Evolutionary conservation across 2,888 invertebrate genomes (phyloP).

Genomic region (Cyaniris semiargus): DNA sequence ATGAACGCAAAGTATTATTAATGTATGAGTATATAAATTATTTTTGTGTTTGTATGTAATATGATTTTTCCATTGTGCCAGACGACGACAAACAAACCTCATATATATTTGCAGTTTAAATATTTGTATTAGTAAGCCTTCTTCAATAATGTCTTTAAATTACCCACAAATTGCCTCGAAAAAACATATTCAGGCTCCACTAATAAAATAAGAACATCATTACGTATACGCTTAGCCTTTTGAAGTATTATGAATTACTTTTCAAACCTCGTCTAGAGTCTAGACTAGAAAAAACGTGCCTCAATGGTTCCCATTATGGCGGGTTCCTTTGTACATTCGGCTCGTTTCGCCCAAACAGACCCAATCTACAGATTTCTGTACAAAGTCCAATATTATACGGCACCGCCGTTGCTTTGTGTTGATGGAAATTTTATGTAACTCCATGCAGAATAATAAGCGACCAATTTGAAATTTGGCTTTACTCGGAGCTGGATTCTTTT

Average conservation of each 20-base stretch:
- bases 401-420: conserved; percentile 61
- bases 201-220: conserved; percentile 12
- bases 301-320: conserved; percentile 43
- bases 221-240: conserved; percentile 13
- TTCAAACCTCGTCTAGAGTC: background rate
- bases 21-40: too few relatives aligned
- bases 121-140: background rate
- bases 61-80: too few relatives aligned
- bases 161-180: background rate
- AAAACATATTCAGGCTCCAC: background rate
- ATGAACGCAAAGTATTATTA: too few relatives aligned
- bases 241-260: conserved; percentile 16
- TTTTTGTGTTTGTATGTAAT: too few relatives aligned
- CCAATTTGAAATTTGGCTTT: conserved; percentile 51
- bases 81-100: too few relatives aligned
- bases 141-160: background rate
- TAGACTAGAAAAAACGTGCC: conserved; percentile 32
- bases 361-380: conserved; percentile 68
- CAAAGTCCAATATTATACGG: conserved; percentile 65
- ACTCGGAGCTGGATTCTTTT: conserved; percentile 47
- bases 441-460: conserved; percentile 51
- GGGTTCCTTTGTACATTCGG: conserved; percentile 60
- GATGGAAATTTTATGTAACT: conserved; percentile 61
- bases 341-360: conserved; percentile 69
- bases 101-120: too few relatives aligned